Evolutionary conservation across 2,797 vertebrate genomes (phyloP).

Genomic region (Crenichthys baileyi): DNA sequence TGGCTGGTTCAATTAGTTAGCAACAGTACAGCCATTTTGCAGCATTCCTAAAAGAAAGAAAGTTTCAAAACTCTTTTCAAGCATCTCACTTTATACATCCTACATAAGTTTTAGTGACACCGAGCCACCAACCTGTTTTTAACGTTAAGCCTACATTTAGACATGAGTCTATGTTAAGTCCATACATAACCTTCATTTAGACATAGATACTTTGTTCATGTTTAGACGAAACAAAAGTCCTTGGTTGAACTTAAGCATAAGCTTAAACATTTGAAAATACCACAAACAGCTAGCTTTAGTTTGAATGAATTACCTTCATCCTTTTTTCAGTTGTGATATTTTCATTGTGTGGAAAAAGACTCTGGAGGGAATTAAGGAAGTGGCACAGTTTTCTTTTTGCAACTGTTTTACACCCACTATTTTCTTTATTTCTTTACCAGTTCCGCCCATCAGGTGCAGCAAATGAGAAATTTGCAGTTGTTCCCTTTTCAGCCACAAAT

Average conservation of each 20-base stretch:
- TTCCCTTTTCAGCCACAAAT: neutral
- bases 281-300: neutral
- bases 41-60: neutral
- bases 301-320: neutral
- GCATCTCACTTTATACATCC: neutral
- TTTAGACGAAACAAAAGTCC: neutral
- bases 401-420: neutral
- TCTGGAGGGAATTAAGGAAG: neutral
- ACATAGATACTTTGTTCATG: neutral
- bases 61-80: conserved; percentile 4
- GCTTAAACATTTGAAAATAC: neutral
- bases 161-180: neutral
- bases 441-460: neutral
- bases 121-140: neutral
- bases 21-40: neutral
- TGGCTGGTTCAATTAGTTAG: conserved; percentile 28
- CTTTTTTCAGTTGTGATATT: neutral
- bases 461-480: neutral
- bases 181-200: neutral
- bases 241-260: neutral
- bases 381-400: neutral
- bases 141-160: neutral
- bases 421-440: neutral
- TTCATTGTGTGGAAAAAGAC: neutral
- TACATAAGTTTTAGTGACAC: neutral